These are phyloP conservation scores for Chymomyza fuscimana DNA, from an alignment of 2,888 invertebrate genomes.

Conservation along the genomic window DNA sequence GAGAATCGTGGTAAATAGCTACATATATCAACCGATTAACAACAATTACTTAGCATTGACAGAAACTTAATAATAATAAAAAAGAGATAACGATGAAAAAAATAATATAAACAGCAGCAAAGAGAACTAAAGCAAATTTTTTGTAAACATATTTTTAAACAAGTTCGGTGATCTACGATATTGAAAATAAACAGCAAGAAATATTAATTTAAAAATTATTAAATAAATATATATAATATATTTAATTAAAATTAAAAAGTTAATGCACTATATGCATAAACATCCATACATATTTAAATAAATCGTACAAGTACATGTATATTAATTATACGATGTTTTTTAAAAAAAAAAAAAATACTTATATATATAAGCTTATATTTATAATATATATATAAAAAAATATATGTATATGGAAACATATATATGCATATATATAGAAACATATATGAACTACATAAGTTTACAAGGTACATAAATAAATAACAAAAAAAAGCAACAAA, in stretches of 20 bases:
- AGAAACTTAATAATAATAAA: conserved; percentile 21
- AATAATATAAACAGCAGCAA: conserved; percentile 35
- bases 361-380: conserved; percentile 47
- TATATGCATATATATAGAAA: conserved; percentile 16
- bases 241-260: conserved; percentile 21
- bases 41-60: conserved; percentile 17
- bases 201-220: conserved; percentile 44
- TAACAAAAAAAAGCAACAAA: conserved; percentile 44
- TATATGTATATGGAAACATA: conserved; percentile 51
- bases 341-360: conserved; percentile 40
- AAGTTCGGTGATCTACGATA: conserved; percentile 77
- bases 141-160: conserved; percentile 74
- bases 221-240: conserved; percentile 51
- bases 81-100: conserved; percentile 27
- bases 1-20: conserved; percentile 23
- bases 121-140: conserved; percentile 37
- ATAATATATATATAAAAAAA: conserved; percentile 22
- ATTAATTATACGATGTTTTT: conserved; percentile 51
- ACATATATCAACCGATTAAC: conserved; percentile 7
- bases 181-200: conserved; percentile 63
- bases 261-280: conserved; percentile 40
- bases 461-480: conserved; percentile 68
- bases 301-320: conserved; percentile 47
- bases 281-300: conserved; percentile 45
- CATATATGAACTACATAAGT: conserved; percentile 58